phyloP scores from a whole-genome alignment of 2,113 vertebrate species.

The Heterocephalus glaber region DNA sequence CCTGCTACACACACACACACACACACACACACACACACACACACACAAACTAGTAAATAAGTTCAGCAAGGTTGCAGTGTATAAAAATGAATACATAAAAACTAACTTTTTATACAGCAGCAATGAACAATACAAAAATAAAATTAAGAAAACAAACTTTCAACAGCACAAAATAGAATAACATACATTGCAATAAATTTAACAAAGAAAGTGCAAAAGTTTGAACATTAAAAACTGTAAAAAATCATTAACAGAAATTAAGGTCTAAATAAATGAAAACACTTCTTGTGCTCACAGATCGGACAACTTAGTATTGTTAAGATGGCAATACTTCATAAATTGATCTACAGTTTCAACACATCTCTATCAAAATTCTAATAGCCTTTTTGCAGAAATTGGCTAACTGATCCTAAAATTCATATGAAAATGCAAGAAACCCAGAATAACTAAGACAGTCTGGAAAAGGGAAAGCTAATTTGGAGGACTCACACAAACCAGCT shows the following conservation, averaged over 20 bases:
- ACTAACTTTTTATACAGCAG: background rate
- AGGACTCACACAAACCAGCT: background rate
- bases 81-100: background rate
- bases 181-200: background rate
- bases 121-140: background rate
- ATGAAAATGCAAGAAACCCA: background rate
- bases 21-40: background rate
- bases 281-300: background rate
- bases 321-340: background rate
- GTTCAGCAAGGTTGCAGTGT: background rate
- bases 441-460: background rate
- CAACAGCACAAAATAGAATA: too few species aligned
- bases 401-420: background rate
- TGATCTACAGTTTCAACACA: background rate
- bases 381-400: slow-evolving; percentile 15
- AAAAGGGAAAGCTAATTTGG: background rate
- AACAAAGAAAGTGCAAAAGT: background rate
- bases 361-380: background rate
- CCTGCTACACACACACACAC: too few species aligned
- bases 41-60: background rate
- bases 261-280: background rate
- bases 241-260: background rate
- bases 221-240: background rate
- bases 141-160: background rate
- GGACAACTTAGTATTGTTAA: background rate